These are phyloP conservation scores for Penaeus monodon DNA, from an alignment of 2,888 invertebrate genomes.

Conservation along the genomic window DNA sequence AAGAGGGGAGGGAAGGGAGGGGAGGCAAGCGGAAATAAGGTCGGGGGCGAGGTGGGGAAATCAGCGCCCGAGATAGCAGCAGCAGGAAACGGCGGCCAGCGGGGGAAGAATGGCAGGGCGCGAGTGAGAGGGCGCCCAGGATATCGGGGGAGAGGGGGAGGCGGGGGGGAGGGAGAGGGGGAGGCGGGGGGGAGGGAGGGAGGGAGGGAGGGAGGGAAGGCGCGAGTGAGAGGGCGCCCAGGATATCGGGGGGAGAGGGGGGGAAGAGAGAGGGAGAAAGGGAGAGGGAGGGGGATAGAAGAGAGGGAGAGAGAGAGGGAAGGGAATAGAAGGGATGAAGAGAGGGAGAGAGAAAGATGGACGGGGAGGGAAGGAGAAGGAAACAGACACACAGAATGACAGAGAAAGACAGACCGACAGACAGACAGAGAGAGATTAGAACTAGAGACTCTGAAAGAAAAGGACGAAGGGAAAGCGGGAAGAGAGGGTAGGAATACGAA, in stretches of 20 bases:
- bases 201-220: background rate
- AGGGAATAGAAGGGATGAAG: background rate
- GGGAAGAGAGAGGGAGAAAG: background rate
- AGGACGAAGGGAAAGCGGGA: too few relatives aligned
- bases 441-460: too few relatives aligned
- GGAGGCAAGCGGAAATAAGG: conserved; percentile 12
- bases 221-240: too few relatives aligned
- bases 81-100: background rate
- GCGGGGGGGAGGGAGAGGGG: too few relatives aligned
- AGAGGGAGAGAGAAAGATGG: background rate
- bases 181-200: background rate
- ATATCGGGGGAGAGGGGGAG: too few relatives aligned
- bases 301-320: background rate
- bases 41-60: conserved; percentile 18
- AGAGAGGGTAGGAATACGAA: background rate
- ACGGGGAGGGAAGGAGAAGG: background rate
- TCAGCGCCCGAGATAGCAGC: conserved; percentile 20
- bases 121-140: background rate
- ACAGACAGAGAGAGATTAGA: too few relatives aligned
- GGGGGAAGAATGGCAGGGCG: background rate
- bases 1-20: too few relatives aligned
- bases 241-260: too few relatives aligned
- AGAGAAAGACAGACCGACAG: background rate
- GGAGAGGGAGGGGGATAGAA: background rate
- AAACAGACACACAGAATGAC: background rate